Base-by-base conservation (phyloP, 2,888 invertebrate species). In the Atethmia centrago region DNA sequence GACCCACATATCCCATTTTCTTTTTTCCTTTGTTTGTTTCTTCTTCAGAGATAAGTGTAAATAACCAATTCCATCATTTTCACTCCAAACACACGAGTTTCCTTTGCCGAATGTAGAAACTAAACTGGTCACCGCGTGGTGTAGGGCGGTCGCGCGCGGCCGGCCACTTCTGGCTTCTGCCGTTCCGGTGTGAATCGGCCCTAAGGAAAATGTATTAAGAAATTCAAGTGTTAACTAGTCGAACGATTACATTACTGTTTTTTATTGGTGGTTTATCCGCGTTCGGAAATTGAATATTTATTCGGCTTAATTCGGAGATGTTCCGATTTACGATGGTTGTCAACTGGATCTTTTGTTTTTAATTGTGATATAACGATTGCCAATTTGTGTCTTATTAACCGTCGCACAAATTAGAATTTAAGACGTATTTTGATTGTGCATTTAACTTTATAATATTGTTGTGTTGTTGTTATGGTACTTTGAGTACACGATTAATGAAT, bases 401-500 rank as follows among this genome's bases (percentile, higher is more conserved):
- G 19, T 66, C 49, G 79, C 83, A 82, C 79, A 81, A 49, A 62
- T 65, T 84, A 79, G 78, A 36, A 64, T 61, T 79, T 85, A 85
- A 83, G 77, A 85, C 79, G 84, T 83, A 84, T 86, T 87, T 87
- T 79, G 80, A 84, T 86, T 86, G 84, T 88, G 88, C 89, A 91
- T 90, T 86, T 84, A 82, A 81, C 28, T 75, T 64, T 61, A 70
- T 64, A 66, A 70, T 69, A 71, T 74, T 82, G 62, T 79, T 87
- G 78, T 83, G 36, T 63, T 77, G 51, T 87, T 92, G 91, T 92
- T 91, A 92, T 92, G 89, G 93, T 95, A 94, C 93, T 94, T 75
- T 92, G 86, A 95, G 95, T 95, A 95, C 94, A 72, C n/a, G 91
- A 82, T 77, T 77, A 77, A 67, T 85, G 77, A 79, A 86, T 84